phyloP scores from a whole-genome alignment of 2,888 invertebrate genomes.

The Cephus pygmeus region DNA sequence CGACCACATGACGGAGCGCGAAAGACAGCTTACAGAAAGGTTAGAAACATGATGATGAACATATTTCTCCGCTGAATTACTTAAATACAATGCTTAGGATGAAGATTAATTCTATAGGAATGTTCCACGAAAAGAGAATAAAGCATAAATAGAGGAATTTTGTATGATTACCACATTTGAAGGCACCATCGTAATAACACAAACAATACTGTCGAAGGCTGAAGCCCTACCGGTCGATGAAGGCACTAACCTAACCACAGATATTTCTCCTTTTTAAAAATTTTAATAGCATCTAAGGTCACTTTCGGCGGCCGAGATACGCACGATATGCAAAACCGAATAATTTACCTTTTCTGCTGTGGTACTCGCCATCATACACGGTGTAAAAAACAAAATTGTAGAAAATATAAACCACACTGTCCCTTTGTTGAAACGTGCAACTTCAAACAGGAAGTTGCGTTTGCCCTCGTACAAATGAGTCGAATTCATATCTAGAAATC shows the following conservation, averaged over 20 bases:
- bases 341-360: slow-evolving; percentile 49
- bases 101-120: neutral
- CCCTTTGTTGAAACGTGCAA: slow-evolving; percentile 54
- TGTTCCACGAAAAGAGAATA: neutral
- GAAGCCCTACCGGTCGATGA: slow-evolving; percentile 40
- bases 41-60: neutral
- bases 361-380: slow-evolving; percentile 51
- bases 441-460: slow-evolving; percentile 54
- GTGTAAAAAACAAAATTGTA: slow-evolving; percentile 43
- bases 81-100: neutral
- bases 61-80: neutral
- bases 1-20: neutral
- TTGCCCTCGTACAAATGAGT: slow-evolving; percentile 15
- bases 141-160: neutral
- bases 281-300: neutral
- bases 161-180: slow-evolving; percentile 38
- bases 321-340: neutral
- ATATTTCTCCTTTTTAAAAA: neutral
- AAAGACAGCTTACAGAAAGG: neutral
- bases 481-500: neutral
- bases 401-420: slow-evolving; percentile 49
- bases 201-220: slow-evolving; percentile 20
- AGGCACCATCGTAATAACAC: slow-evolving; percentile 38
- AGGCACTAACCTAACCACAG: slow-evolving; percentile 37
- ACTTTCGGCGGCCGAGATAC: neutral